phyloP scores from a whole-genome alignment of 2,888 invertebrate species.

The Zaprionus lineosus region DNA sequence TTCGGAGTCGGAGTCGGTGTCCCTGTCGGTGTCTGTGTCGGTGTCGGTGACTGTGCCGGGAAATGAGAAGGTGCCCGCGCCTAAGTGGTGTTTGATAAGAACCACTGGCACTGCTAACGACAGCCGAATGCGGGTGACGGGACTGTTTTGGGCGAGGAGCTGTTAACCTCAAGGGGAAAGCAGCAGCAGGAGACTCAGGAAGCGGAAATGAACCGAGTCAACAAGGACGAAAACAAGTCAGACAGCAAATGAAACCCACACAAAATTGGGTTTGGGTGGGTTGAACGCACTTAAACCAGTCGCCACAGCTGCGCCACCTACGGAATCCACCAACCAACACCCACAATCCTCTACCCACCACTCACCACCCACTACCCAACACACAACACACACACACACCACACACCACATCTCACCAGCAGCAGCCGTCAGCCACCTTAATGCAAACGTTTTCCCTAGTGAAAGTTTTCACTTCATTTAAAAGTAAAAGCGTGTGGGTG shows the following conservation, averaged over 20 bases:
- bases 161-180: constrained; percentile 5
- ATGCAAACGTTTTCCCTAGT: constrained; percentile 11
- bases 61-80: constrained; percentile 4
- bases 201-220: constrained; percentile 65
- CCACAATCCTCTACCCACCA: no score
- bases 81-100: constrained; percentile 46
- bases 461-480: constrained; percentile 66
- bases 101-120: constrained; percentile 22
- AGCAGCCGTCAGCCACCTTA: constrained; percentile 2
- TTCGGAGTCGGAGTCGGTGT: background rate
- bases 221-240: constrained; percentile 38
- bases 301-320: constrained; percentile 1
- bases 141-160: background rate
- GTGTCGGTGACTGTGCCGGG: background rate
- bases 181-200: constrained; percentile 37
- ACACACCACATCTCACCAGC: no score
- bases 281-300: constrained; percentile 35
- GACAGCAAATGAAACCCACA: constrained; percentile 28
- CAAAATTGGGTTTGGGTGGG: constrained; percentile 31
- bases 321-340: no score
- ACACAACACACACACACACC: no score
- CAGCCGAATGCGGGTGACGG: constrained; percentile 10
- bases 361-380: no score
- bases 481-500: constrained; percentile 4
- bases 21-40: background rate